Base-by-base conservation (phyloP, 2,888 invertebrate genomes). In the Trissolcus japonicus region DNA sequence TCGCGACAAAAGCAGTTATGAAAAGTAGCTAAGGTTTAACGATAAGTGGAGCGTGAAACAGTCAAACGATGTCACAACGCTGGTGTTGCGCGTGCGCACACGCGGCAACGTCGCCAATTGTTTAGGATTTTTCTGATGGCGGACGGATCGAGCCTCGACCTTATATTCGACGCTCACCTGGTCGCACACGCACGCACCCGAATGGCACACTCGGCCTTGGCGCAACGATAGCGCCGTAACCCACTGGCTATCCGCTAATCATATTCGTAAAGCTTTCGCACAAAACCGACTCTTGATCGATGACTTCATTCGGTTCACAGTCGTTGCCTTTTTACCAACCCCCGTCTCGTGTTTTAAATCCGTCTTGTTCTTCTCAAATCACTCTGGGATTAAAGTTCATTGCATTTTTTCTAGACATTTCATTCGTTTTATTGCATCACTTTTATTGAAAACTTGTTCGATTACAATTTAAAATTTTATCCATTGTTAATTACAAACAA, bases 21-120 rank as follows among this genome's bases (percentile, higher is more conserved):
- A 81, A 82, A 80, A 81, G 83, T 72, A 72, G 78, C 78, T 74
- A 78, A 79, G 78, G 78, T 79, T 72, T 62, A 69, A 61, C 76
- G 80, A 82, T 84, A 86, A 86, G 86, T 86, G 83, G 85, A 84
- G 84, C 85, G 83, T 83, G 83, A 84, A 84, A 83, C 82, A 82
- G 76, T 80, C 84, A 84, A 84, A 83, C 82, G 80, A 83, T 82
- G 82, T 83, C 81, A 82, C 81, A 80, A 81, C 80, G 80, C 57
- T 56, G 72, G 50, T 78, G 69, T 43, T 78, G 68, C 71, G 67
- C 75, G 74, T 60, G 71, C 76, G 76, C 78, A 74, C 69, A 78
- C 79, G 80, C 66, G 83, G 85, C 86, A 84, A 84, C 85, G 83
- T 81, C 82, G 86, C 83, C 83, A 83, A 85, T 85, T 86, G 86